These are phyloP conservation scores for Leptopilina myrica DNA, from an alignment of 2,888 invertebrate genomes.

Conservation along the genomic window DNA sequence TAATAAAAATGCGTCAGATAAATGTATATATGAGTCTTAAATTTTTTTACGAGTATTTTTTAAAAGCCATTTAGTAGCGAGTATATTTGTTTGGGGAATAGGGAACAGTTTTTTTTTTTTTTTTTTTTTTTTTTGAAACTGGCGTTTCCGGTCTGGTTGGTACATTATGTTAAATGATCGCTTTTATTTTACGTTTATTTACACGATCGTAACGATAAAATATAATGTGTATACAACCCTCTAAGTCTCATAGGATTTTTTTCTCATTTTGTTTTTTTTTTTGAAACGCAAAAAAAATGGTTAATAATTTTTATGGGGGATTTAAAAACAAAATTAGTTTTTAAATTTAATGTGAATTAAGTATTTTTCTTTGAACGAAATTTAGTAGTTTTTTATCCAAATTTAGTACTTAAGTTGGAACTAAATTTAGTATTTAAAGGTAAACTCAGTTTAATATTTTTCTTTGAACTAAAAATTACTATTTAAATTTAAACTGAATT, in stretches of 20 bases:
- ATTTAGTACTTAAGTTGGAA: too few relatives aligned
- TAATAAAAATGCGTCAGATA: conserved; percentile 38
- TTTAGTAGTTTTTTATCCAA: too few relatives aligned
- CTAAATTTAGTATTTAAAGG: too few relatives aligned
- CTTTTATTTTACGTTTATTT: conserved; percentile 27
- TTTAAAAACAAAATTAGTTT: too few relatives aligned
- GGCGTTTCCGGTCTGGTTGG: neutral
- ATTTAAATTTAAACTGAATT: too few relatives aligned
- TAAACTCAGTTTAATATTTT: too few relatives aligned
- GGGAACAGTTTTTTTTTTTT: conserved; percentile 3
- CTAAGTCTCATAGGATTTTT: neutral
- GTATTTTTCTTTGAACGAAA: too few relatives aligned
- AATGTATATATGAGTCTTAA: conserved; percentile 43
- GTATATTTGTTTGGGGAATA: conserved; percentile 18
- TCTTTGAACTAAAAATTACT: too few relatives aligned
- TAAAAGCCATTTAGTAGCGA: conserved; percentile 4
- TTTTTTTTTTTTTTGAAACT: neutral
- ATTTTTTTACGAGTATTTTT: conserved; percentile 11
- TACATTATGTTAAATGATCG: conserved; percentile 35
- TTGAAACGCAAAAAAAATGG: too few relatives aligned
- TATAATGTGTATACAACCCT: neutral
- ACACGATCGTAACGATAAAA: conserved; percentile 25
- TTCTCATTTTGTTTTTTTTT: too few relatives aligned
- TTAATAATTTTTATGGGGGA: too few relatives aligned
- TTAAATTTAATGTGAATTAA: too few relatives aligned